A percentile compares a stretch with the other conserved stretches of the same genome.
phyloP scores from a whole-genome alignment of 2,888 invertebrate genomes.

The Dione juno region DNA sequence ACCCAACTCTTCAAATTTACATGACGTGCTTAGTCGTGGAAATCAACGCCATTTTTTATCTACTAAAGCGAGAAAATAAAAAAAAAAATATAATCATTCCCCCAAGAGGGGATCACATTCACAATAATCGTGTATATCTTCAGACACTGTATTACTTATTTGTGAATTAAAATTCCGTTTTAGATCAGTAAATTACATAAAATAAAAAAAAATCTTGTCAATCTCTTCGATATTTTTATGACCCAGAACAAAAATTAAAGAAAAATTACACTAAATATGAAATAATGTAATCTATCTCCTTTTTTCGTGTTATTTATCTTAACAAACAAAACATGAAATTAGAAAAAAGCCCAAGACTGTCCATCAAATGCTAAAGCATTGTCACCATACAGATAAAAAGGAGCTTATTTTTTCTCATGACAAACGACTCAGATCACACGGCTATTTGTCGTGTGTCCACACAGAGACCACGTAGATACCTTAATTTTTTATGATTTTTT shows the following conservation, averaged over 20 bases:
- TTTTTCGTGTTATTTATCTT: too few relatives aligned
- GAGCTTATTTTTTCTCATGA: constrained; percentile 57
- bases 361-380: constrained; percentile 11
- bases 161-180: too few relatives aligned
- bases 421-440: constrained; percentile 62
- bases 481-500: constrained; percentile 67
- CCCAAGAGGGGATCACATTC: too few relatives aligned
- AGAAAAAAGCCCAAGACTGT: neutral
- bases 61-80: neutral
- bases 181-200: too few relatives aligned
- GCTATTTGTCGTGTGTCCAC: constrained; percentile 58
- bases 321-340: neutral
- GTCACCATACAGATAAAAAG: constrained; percentile 33
- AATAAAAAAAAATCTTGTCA: too few relatives aligned
- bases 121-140: too few relatives aligned
- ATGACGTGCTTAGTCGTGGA: neutral
- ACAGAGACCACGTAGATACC: constrained; percentile 56
- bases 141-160: too few relatives aligned
- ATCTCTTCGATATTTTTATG: too few relatives aligned
- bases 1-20: too few relatives aligned
- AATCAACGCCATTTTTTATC: neutral
- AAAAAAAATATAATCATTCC: neutral
- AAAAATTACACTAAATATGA: too few relatives aligned
- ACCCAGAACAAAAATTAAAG: too few relatives aligned
- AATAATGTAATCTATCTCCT: too few relatives aligned